Conservation (phyloP, 2,113 vertebrate species). For the Megatriorchis doriae region DNA sequence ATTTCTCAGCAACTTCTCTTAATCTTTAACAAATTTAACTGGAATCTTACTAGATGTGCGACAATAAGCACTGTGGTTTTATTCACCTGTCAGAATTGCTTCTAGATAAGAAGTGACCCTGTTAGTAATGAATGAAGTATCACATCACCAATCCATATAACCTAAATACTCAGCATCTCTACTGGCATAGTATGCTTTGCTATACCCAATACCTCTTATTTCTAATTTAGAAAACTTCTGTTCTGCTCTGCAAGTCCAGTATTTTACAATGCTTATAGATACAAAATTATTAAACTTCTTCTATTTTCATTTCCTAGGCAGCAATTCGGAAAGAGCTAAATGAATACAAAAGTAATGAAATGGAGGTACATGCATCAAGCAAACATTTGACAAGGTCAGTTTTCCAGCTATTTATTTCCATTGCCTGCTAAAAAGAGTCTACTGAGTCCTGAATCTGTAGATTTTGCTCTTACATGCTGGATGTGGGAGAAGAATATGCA, state of each 20-base stretch:
- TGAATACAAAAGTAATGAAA: constrained; percentile 98
- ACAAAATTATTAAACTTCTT: neutral
- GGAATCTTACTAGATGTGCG: neutral
- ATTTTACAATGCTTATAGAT: neutral
- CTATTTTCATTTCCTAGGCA: constrained; percentile 76
- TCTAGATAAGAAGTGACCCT: neutral
- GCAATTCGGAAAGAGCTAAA: constrained; percentile 98
- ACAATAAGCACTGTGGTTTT: neutral
- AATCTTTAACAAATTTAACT: neutral
- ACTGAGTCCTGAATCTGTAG: neutral
- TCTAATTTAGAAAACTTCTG: neutral
- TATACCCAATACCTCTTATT: neutral
- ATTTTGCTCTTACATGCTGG: neutral
- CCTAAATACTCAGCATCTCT: neutral
- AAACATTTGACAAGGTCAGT: constrained; percentile 95
- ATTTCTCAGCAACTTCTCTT: neutral
- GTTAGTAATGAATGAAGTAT: neutral
- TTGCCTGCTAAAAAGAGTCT: neutral
- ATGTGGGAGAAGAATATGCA: neutral
- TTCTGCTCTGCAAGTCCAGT: neutral
- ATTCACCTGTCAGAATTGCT: neutral
- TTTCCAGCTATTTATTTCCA: neutral
- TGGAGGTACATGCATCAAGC: constrained; percentile 97
- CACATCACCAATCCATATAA: neutral
- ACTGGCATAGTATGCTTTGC: neutral